Conservation (phyloP, 2,113 vertebrate genomes). For the Aplodontia rufa region DNA sequence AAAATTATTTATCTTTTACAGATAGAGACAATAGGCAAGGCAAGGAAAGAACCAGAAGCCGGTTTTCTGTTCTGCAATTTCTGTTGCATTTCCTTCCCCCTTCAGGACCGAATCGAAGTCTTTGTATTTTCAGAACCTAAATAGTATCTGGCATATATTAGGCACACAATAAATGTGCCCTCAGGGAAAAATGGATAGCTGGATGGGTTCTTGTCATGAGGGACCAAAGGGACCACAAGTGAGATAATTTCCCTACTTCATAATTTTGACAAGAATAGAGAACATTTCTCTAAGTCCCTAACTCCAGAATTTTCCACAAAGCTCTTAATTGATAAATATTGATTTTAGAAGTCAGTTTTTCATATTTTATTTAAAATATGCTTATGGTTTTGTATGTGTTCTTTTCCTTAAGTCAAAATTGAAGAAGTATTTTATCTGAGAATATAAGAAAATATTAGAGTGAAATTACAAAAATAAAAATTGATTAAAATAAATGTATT, state of each 20-base stretch:
- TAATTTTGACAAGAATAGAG: not conserved
- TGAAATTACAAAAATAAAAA: not conserved
- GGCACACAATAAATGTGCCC: not conserved
- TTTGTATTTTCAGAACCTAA: not conserved
- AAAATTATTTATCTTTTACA: not conserved
- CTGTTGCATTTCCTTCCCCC: not conserved
- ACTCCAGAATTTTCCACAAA: not conserved
- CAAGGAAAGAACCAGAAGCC: not conserved
- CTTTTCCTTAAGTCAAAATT: constrained; percentile 10
- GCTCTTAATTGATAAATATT: not conserved
- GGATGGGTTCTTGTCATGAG: not conserved
- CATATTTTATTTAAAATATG: not conserved
- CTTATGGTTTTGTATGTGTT: not conserved
- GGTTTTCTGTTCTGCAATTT: not conserved
- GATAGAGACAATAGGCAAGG: not conserved
- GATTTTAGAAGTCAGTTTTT: not conserved
- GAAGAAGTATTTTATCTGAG: not conserved
- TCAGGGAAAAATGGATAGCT: not conserved
- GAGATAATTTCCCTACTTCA: not conserved
- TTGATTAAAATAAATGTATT: not conserved
- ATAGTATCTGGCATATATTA: not conserved
- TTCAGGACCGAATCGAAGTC: not conserved
- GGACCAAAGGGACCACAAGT: not conserved
- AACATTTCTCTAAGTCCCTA: not conserved
- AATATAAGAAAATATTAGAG: not conserved